Evolutionary conservation across 2,113 vertebrate genomes (phyloP).

Genomic region (Phaethornis superciliosus): DNA sequence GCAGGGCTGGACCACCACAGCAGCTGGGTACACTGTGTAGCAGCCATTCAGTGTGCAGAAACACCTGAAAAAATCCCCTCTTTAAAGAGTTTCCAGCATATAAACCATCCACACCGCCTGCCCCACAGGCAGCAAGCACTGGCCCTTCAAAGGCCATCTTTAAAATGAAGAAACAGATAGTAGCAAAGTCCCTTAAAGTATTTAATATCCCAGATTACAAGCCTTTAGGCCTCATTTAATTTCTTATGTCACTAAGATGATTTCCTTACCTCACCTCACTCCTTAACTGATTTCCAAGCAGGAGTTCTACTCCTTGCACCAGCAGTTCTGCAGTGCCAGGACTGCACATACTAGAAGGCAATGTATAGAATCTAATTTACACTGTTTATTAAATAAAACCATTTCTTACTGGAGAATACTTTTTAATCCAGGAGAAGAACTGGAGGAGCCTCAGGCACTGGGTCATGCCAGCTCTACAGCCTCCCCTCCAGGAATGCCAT

Average conservation of each 20-base stretch:
- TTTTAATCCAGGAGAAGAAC: slow-evolving; percentile 37
- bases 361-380: neutral
- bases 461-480: slow-evolving; percentile 1
- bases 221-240: neutral
- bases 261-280: slow-evolving; percentile 28
- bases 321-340: neutral
- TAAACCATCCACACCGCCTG: neutral
- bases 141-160: neutral
- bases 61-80: neutral
- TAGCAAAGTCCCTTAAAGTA: neutral
- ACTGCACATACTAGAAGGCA: neutral
- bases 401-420: slow-evolving; percentile 6
- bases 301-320: slow-evolving; percentile 15
- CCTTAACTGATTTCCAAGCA: neutral
- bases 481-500: neutral
- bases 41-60: neutral
- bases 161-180: neutral
- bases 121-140: neutral
- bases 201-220: neutral
- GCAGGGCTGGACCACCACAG: rapidly evolving
- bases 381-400: slow-evolving; percentile 16
- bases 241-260: neutral
- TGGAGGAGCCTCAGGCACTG: neutral
- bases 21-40: rapidly evolving
- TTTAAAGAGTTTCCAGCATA: neutral